phyloP scores from a whole-genome alignment of 2,113 vertebrate species.

The Phrynosoma platyrhinos region DNA sequence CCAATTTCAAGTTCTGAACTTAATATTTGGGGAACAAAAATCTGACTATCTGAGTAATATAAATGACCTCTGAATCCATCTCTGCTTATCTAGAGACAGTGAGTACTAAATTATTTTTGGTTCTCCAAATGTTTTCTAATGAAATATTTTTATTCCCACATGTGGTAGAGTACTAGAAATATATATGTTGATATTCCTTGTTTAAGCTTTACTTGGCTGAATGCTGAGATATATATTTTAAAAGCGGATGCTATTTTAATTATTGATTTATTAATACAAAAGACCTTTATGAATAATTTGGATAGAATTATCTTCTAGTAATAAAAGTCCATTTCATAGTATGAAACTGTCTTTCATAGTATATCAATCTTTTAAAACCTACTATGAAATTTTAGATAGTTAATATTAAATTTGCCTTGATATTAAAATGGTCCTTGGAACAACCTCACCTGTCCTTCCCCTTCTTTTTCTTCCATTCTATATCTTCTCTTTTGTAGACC shows the following conservation, averaged over 20 bases:
- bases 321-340: slow-evolving; percentile 15
- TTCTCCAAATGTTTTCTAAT: neutral
- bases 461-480: too few species aligned
- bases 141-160: neutral
- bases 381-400: slow-evolving; percentile 27
- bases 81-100: neutral
- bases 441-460: slow-evolving; percentile 25
- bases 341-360: slow-evolving; percentile 49
- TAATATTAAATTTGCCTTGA: slow-evolving; percentile 34
- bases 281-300: slow-evolving; percentile 36
- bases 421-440: slow-evolving; percentile 42
- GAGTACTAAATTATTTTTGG: neutral
- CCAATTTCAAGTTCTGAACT: slow-evolving; percentile 1
- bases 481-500: slow-evolving; percentile 28
- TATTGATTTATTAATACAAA: slow-evolving; percentile 50
- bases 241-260: neutral
- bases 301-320: slow-evolving; percentile 42
- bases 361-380: neutral
- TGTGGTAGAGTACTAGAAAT: neutral
- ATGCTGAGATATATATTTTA: neutral
- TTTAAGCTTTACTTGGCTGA: neutral
- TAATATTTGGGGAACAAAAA: neutral
- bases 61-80: neutral
- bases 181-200: neutral
- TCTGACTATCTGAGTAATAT: neutral